These are phyloP conservation scores for Trachelus stipa DNA, from an alignment of 2,888 invertebrate species.

Conservation along the genomic window DNA sequence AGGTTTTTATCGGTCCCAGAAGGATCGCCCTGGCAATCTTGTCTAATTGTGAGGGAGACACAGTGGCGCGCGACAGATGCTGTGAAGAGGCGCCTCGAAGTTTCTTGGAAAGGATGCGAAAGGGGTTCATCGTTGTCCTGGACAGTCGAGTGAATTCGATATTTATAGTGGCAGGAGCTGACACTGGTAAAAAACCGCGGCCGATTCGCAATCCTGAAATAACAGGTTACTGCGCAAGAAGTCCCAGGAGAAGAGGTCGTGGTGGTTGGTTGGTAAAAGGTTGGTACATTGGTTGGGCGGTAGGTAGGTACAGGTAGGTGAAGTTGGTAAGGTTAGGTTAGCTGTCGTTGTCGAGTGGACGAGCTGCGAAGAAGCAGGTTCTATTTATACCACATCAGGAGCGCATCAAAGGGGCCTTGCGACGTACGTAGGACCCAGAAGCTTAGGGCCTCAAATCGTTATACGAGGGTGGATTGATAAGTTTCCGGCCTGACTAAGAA, in stretches of 20 bases:
- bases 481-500: too few relatives aligned
- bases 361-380: slow-evolving; percentile 21
- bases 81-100: slow-evolving; percentile 44
- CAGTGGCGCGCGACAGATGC: slow-evolving; percentile 47
- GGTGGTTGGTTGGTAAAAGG: not conserved
- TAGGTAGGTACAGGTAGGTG: not conserved
- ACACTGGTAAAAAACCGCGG: slow-evolving; percentile 51
- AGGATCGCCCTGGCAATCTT: slow-evolving; percentile 28
- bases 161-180: slow-evolving; percentile 55
- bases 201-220: slow-evolving; percentile 62
- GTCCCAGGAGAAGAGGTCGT: slow-evolving; percentile 9
- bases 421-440: not conserved
- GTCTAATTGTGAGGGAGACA: slow-evolving; percentile 46
- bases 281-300: not conserved
- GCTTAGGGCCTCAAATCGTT: slow-evolving; percentile 28
- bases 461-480: too few relatives aligned
- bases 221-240: slow-evolving; percentile 56
- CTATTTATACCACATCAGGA: slow-evolving; percentile 29
- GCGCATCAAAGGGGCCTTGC: slow-evolving; percentile 18
- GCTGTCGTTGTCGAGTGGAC: slow-evolving; percentile 11
- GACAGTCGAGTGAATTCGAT: slow-evolving; percentile 35
- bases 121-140: slow-evolving; percentile 4
- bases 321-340: not conserved
- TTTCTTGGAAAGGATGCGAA: slow-evolving; percentile 34
- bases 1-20: not conserved